Conservation (phyloP, 2,888 invertebrate genomes). For the Asteroscopus sphinx region DNA sequence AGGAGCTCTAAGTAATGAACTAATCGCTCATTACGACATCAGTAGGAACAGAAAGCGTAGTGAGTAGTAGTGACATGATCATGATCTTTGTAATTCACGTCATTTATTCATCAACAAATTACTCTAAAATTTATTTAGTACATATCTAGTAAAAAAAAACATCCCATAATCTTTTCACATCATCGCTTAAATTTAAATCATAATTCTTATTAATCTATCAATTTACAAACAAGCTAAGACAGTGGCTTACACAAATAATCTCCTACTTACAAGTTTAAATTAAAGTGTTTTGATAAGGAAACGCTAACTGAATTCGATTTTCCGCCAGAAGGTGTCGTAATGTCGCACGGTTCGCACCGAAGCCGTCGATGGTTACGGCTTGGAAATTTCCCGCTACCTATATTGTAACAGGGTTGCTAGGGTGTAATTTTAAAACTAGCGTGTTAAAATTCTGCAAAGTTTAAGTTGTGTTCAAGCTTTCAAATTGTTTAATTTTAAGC, state of each 20-base stretch:
- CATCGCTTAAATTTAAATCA: slow-evolving; percentile 10
- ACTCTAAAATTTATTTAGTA: too few relatives aligned
- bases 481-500: too few relatives aligned
- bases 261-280: slow-evolving; percentile 47
- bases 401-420: slow-evolving; percentile 23
- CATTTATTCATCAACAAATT: too few relatives aligned
- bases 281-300: slow-evolving; percentile 50
- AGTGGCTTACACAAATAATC: slow-evolving; percentile 46
- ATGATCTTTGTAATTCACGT: too few relatives aligned
- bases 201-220: slow-evolving; percentile 43
- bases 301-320: slow-evolving; percentile 51
- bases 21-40: too few relatives aligned
- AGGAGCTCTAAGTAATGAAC: too few relatives aligned
- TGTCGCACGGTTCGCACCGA: slow-evolving; percentile 38
- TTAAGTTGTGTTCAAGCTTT: too few relatives aligned
- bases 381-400: slow-evolving; percentile 46
- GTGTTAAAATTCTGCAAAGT: too few relatives aligned
- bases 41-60: too few relatives aligned
- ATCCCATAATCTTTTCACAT: neutral
- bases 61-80: too few relatives aligned
- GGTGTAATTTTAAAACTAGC: too few relatives aligned
- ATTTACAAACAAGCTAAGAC: slow-evolving; percentile 36
- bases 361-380: slow-evolving; percentile 39
- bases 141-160: slow-evolving; percentile 7
- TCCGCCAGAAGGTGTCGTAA: slow-evolving; percentile 40